Evolutionary conservation across 2,113 vertebrate species (phyloP), one percentile per base, ranked within the genome.

Genomic region (Heteronetta atricapilla): DNA sequence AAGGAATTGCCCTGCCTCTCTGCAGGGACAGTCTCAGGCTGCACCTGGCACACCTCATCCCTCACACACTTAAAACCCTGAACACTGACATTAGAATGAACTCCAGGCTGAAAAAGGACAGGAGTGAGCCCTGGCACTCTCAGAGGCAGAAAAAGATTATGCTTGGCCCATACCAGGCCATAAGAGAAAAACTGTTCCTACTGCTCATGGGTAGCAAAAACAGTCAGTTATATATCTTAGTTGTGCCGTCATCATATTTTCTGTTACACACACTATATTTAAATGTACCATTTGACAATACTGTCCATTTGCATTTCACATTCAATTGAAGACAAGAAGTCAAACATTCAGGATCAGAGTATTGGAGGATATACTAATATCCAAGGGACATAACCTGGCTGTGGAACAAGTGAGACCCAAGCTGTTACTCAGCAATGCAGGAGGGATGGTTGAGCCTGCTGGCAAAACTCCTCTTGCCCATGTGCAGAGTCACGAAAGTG

Each of bases 21-120:
- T 2, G 0, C 21, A 15, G 6, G 14, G 10, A 63, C 0, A 0
- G 29, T 44, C 34, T 85, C 48, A 82, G 0, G 1, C 4, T 55
- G 13, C 7, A 36, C 6, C 21, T 50, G 12, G n/a, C 16, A 70
- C 9, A 40, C 46, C 38, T 86, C 6, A 22, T 40, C 62, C 42
- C 55, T 59, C 16, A 26, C 33, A 26, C 52, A 19, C 22, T n/a
- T 69, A 7, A 77, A 34, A 69, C 16, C 6, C 58, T 38, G 50
- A 82, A 22, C 2, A 4, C 6, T 46, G 14, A 50, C 3, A 1
- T 14, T 34, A 2, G 31, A 2, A 0, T 18, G n/a, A 82, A n/a
- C 44, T 85, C n/a, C 26, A 64, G 36, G 62, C 16, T 40, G 36
- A 64, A 64, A 13, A 82, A 62, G 20, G 55, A 74, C 20, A 62